phyloP scores from a whole-genome alignment of 2,888 invertebrate species.

The Ichneumoninae sp. region DNA sequence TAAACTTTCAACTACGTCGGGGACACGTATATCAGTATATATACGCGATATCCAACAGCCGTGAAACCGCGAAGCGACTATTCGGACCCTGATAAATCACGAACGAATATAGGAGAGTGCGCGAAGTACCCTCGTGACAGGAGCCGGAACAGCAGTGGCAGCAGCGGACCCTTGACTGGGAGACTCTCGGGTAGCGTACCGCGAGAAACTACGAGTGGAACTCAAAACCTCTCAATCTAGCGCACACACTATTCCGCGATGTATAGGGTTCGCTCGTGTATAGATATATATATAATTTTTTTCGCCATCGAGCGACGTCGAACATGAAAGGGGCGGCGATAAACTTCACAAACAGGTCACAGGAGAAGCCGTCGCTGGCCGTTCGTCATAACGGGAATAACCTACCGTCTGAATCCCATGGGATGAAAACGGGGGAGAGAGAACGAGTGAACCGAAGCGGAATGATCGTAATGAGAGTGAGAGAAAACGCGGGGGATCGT shows the following conservation, averaged over 20 bases:
- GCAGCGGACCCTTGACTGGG: constrained; percentile 60
- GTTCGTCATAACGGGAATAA: constrained; percentile 69
- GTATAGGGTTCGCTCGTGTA: constrained; percentile 55
- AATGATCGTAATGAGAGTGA: constrained; percentile 35
- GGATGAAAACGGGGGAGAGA: constrained; percentile 34
- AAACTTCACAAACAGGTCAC: constrained; percentile 78
- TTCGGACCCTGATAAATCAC: constrained; percentile 50
- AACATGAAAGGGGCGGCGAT: constrained; percentile 83
- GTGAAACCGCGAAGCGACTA: constrained; percentile 51
- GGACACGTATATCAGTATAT: background rate
- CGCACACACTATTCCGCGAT: constrained; percentile 2
- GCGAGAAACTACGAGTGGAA: constrained; percentile 52
- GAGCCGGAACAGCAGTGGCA: constrained; percentile 44
- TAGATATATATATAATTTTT: constrained; percentile 68
- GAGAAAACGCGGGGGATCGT: background rate
- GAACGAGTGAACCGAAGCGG: constrained; percentile 29
- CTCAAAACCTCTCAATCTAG: constrained; percentile 28
- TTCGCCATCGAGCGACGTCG: constrained; percentile 76
- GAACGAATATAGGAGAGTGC: constrained; percentile 50
- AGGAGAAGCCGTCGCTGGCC: constrained; percentile 63
- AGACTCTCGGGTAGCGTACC: constrained; percentile 42
- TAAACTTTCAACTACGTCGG: background rate
- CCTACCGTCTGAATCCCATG: constrained; percentile 21
- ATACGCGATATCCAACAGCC: constrained; percentile 11
- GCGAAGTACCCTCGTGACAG: constrained; percentile 55